These are phyloP conservation scores for Solenopsis invicta DNA, from an alignment of 1,140 invertebrate genomes.

Conservation along the genomic window DNA sequence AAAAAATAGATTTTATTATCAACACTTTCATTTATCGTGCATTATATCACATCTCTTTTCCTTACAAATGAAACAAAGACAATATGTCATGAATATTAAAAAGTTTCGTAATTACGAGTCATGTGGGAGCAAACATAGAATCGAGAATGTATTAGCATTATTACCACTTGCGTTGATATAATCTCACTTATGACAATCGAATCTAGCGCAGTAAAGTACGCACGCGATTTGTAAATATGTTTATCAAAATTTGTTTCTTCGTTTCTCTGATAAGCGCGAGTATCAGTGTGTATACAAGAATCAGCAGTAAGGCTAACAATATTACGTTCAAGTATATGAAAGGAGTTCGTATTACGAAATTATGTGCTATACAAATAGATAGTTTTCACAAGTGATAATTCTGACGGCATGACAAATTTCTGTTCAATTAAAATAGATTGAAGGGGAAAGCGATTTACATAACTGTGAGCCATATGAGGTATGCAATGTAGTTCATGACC, in stretches of 20 bases:
- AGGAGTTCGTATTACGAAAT: constrained; percentile 73
- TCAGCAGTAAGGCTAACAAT: constrained; percentile 78
- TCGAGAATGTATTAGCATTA: constrained; percentile 53
- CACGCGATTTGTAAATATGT: constrained; percentile 53
- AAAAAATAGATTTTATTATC: background rate
- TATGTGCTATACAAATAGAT: constrained; percentile 18
- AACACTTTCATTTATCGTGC: background rate
- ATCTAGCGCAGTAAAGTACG: constrained; percentile 11
- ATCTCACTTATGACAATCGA: constrained; percentile 3
- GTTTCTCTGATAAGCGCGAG: constrained; percentile 43
- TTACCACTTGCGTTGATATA: constrained; percentile 24
- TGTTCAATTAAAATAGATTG: constrained; percentile 80
- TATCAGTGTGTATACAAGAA: constrained; percentile 74
- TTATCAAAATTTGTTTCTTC: constrained; percentile 42
- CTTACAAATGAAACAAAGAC: background rate
- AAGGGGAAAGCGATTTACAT: constrained; percentile 87
- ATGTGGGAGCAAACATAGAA: constrained; percentile 30
- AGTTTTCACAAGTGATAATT: constrained; percentile 2
- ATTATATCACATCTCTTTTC: background rate
- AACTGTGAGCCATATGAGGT: constrained; percentile 84
- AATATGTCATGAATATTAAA: constrained; percentile 70
- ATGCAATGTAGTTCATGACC: constrained; percentile 87
- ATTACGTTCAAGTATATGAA: constrained; percentile 80
- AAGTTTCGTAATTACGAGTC: constrained; percentile 45
- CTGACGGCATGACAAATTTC: constrained; percentile 5